Evolutionary conservation across 2,113 vertebrate genomes (phyloP), one percentile per base, ranked within the genome.

Genomic region (Zeus faber): DNA sequence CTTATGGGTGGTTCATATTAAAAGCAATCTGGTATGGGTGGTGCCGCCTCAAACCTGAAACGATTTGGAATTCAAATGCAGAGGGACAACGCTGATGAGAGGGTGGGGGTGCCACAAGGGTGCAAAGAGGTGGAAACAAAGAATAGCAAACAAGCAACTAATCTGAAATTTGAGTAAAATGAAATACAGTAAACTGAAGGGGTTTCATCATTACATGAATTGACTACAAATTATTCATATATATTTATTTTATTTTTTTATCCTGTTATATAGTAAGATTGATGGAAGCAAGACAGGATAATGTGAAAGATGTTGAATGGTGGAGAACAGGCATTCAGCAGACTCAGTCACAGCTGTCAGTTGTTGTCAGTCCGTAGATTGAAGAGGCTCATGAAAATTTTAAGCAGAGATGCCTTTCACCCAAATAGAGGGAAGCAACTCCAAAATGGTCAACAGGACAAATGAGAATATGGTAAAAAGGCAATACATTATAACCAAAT

Each of bases 21-120:
- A 35, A 43, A 44, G 78, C 66, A 66, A 18, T 83, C 70, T 6
- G 31, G 22, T 46, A 17, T 18, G 49, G 21, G 24, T n/a, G 26
- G 43, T 53, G 44, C 16, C 6, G 20, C 31, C 41, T 33, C 40
- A 33, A 66, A 49, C 37, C 72, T 56, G 62, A 61, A 62, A 23
- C 8, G 5, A 82, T 82, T 65, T 84, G 77, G 73, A 84, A 72
- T 80, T 70, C 75, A 58, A 82, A 86, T 84, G 45, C 13, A 47
- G 46, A 29, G 1, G 25, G n/a, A 10, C 1, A 10, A 21, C 10
- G 13, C 46, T 2, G 7, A 11, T 8, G 16, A 14, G 9, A 24
- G 53, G 35, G n/a, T 26, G 13, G 18, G 6, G 21, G 5, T 18
- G 25, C n/a, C n/a, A n/a, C n/a, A n/a, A n/a, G n/a, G n/a, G n/a